Conservation (phyloP, 2,113 vertebrate species). For the Psilopogon haemacephalus region DNA sequence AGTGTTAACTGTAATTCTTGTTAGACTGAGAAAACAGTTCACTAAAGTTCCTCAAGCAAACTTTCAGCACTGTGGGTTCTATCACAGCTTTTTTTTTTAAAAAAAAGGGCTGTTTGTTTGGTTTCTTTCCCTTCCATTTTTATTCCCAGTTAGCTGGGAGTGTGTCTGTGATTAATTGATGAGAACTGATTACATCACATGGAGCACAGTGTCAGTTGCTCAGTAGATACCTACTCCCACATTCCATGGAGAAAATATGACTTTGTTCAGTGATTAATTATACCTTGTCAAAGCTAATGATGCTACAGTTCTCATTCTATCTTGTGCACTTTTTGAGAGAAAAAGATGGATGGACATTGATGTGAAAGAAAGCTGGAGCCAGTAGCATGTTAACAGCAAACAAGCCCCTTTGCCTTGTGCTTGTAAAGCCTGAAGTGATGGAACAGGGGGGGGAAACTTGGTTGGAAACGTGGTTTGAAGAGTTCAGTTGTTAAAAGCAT, state of each 20-base stretch:
- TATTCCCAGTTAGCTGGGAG: not conserved
- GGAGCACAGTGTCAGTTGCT: not conserved
- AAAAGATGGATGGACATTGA: accelerated
- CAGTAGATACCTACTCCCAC: not conserved
- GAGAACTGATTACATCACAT: not conserved
- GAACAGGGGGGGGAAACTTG: not conserved
- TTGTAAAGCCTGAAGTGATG: not conserved
- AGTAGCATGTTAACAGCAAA: not conserved
- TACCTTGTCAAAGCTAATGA: not conserved
- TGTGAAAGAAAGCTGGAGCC: not conserved
- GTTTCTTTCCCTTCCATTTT: not conserved
- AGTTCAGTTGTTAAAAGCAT: not conserved
- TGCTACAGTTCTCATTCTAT: not conserved
- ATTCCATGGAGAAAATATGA: not conserved
- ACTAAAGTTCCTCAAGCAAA: not conserved
- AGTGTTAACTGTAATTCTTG: not conserved
- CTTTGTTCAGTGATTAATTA: not conserved
- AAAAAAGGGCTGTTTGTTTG: not conserved
- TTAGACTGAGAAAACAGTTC: not conserved
- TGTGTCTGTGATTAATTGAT: not conserved
- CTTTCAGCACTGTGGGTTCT: slow-evolving; percentile 56
- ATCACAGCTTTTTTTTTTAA: not conserved
- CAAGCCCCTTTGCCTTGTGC: not conserved
- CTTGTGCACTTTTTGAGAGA: not conserved
- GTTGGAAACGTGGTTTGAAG: not conserved